Base-by-base conservation (phyloP, 2,797 vertebrate genomes). In the Sciaenops ocellatus region DNA sequence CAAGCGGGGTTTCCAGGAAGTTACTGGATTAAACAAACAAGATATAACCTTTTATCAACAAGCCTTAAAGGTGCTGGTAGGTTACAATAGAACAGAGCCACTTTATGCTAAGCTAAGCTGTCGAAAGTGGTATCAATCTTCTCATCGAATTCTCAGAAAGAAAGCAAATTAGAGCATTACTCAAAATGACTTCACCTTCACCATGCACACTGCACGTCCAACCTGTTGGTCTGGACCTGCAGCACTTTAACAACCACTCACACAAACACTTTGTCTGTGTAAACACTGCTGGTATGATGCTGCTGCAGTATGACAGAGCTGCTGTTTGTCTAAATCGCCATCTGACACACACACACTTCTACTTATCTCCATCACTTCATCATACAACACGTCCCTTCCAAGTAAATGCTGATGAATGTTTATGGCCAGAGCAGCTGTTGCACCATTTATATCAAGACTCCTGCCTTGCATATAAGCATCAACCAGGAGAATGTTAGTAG, bases 311-410 rank as follows among this genome's bases (percentile, higher is more conserved):
- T 38, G 26, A 79, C 56, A 64, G 64, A 61, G 18, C 57, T 24
- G 26, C 6, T 4, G 60, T 22, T 46, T 42, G 26, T 47, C 59
- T 16, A 6, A 41, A 62, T 17, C 44, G n/a, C 42, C 48, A 44
- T 50, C 50, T 76, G 73, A 73, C 38, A 56, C 34, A 18, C 55
- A 62, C 51, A 1, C 30, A 8, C 34, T 47, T 81, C 60, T 80
- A 80, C 82, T 87, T 79, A 67, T 69, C 80, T 48, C 46, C 69
- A 74, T 76, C 20, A 5, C n/a, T 46, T 67, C 68, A 56, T 50
- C 63, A 3, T 44, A 20, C 59, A 38, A 68, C 69, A 51, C 57
- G 11, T 67, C 22, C 76, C 60, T 57, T 62, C 52, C 41, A 12
- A 38, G 20, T 57, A 20, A 15, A 55, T 57, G 62, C 38, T 65